phyloP scores from a whole-genome alignment of 2,113 vertebrate genomes.

The Lonchura striata region DNA sequence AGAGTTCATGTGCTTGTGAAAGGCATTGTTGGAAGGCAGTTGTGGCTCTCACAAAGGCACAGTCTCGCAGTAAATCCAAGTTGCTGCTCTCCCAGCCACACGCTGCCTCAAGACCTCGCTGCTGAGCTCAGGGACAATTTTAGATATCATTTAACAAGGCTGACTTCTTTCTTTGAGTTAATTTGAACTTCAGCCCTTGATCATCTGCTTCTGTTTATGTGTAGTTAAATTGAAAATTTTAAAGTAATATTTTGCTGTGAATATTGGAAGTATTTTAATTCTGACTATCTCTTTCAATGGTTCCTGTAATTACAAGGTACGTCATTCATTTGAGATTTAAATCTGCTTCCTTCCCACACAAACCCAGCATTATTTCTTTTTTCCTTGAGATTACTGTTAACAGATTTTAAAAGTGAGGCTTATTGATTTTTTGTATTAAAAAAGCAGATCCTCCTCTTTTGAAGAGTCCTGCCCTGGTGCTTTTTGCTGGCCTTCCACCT shows the following conservation, averaged over 20 bases:
- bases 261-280: slow-evolving; percentile 40
- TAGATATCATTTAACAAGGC: neutral
- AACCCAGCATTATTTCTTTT: slow-evolving; percentile 32
- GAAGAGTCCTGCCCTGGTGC: neutral
- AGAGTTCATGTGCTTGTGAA: neutral
- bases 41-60: neutral
- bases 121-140: neutral
- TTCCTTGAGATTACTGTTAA: neutral
- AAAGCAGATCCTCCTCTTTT: neutral
- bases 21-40: neutral
- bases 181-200: slow-evolving; percentile 1
- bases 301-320: slow-evolving; percentile 48
- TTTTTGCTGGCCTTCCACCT: neutral
- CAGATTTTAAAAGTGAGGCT: neutral
- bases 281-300: slow-evolving; percentile 48
- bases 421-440: neutral
- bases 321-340: slow-evolving; percentile 51
- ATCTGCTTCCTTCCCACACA: slow-evolving; percentile 59
- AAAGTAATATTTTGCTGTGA: neutral
- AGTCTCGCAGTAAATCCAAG: neutral
- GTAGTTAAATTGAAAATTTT: neutral
- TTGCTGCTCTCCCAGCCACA: neutral
- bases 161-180: neutral
- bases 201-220: slow-evolving; percentile 13
- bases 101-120: neutral